These are phyloP conservation scores for Sylvia borin DNA, from an alignment of 2,797 vertebrate species.

Conservation along the genomic window DNA sequence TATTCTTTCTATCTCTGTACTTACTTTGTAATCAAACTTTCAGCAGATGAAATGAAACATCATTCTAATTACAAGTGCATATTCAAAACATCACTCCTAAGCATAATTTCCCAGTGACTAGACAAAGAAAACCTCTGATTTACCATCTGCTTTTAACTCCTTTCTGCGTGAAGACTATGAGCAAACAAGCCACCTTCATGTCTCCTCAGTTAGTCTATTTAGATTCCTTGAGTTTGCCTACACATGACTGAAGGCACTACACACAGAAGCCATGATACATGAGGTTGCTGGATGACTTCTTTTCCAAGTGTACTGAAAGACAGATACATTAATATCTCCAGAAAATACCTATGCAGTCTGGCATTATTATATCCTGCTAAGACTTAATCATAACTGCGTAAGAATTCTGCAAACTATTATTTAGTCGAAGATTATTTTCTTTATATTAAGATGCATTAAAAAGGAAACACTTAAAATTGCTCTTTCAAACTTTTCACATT, in stretches of 20 bases:
- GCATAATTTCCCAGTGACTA: not conserved
- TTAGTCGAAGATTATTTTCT: not conserved
- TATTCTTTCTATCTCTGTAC: not conserved
- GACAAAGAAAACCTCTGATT: not conserved
- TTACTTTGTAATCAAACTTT: not conserved
- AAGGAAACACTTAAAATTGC: not conserved
- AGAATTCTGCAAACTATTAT: not conserved
- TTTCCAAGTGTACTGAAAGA: not conserved
- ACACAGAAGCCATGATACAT: not conserved
- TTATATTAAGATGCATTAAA: conserved; percentile 18
- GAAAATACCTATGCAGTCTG: not conserved
- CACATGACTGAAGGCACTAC: not conserved
- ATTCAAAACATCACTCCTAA: not conserved
- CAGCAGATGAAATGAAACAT: not conserved
- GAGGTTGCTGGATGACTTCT: not conserved
- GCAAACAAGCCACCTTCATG: not conserved
- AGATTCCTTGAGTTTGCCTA: not conserved
- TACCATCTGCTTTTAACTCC: not conserved
- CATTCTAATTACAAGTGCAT: not conserved
- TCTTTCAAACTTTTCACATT: not conserved
- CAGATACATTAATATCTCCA: not conserved
- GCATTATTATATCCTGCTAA: not conserved
- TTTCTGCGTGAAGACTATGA: not conserved
- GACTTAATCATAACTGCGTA: not conserved
- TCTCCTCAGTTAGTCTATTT: not conserved